Evolutionary conservation across 1,140 invertebrate species (phyloP), one percentile per base, ranked within the genome.

Genomic region (Drosophila bocqueti): DNA sequence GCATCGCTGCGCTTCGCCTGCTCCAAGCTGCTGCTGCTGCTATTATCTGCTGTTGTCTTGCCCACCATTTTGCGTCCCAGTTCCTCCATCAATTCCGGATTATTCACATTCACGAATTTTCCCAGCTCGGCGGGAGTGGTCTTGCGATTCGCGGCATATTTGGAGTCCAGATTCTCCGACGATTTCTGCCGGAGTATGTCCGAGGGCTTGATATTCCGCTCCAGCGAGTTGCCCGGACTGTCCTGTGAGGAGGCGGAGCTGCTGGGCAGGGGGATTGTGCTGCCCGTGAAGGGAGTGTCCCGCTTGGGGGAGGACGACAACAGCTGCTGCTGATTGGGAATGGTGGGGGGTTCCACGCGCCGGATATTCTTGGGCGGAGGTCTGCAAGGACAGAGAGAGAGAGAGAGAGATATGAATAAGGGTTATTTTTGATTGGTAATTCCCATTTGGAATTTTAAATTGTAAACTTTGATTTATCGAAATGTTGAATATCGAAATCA

Each of bases 341-440:
- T 94, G 50, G 93, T 93, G 13, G 94, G 94, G 31, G 94, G 93
- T 76, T 95, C 94, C 5, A 94, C 95, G 64, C 93, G 94, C 21
- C 94, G 93, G 86, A 95, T 94, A 76, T 94, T 93, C 93, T 95
- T 95, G 66, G 95, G 95, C 79, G 95, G 95, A 71, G 95, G 94
- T 86, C 95, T 95, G 76, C 0, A 43, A 93, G 81, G 9, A 29
- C 58, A 11, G 11, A 26, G 49, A 15, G 10, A 72, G 24, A 24
- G 24, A 15, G 10, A 72, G 24, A 24, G 24, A 24, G 24, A 24
- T 21, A 2, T 2, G 2, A 34, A 10, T 11, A 10, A 3, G 31
- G 1, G 31, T 34, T 34, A 4, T 11, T 34, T 36, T 36, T n/a
- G n/a, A 36, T 36, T 11, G 4, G 1, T 11, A 34, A 34, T 34